Conservation (phyloP, 2,113 vertebrate genomes). For the Triplophysa tibetana region DNA sequence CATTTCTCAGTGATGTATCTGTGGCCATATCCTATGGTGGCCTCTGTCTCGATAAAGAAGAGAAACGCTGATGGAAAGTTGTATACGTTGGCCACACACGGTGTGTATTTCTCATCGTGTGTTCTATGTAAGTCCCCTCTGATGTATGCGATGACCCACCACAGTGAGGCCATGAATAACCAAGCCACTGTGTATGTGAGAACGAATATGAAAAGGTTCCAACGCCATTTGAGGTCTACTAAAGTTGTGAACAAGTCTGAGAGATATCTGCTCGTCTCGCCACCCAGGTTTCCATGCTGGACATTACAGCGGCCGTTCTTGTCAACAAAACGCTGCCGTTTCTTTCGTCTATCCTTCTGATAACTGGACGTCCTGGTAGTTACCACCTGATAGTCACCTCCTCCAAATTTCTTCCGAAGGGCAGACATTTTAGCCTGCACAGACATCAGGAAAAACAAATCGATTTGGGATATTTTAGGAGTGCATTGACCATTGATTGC, state of each 20-base stretch:
- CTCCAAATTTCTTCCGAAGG: constrained; percentile 97
- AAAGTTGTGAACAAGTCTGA: constrained; percentile 98
- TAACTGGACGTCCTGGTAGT: constrained; percentile 93
- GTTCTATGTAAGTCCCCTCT: constrained; percentile 90
- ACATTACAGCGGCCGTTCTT: constrained; percentile 99
- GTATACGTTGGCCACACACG: constrained; percentile 97
- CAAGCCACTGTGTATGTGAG: constrained; percentile 98
- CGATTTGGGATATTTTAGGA: constrained; percentile 5
- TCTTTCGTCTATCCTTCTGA: constrained; percentile 86
- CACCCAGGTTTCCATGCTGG: constrained; percentile 97
- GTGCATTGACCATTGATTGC: not conserved
- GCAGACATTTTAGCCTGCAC: constrained; percentile 90
- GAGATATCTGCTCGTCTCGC: constrained; percentile 95
- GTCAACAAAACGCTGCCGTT: constrained; percentile 97
- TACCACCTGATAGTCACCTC: constrained; percentile 98
- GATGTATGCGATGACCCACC: constrained; percentile 97
- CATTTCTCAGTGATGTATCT: constrained; percentile 98
- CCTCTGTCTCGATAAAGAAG: constrained; percentile 98
- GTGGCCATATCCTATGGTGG: constrained; percentile 96
- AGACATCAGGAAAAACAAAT: constrained; percentile 74
- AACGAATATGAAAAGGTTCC: constrained; percentile 98
- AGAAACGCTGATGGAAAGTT: constrained; percentile 98
- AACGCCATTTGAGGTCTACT: constrained; percentile 99
- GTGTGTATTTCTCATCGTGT: constrained; percentile 93
- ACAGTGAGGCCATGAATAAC: constrained; percentile 99